These are phyloP conservation scores for Cosmia pyralina DNA, from an alignment of 2,888 invertebrate species.

Conservation along the genomic window DNA sequence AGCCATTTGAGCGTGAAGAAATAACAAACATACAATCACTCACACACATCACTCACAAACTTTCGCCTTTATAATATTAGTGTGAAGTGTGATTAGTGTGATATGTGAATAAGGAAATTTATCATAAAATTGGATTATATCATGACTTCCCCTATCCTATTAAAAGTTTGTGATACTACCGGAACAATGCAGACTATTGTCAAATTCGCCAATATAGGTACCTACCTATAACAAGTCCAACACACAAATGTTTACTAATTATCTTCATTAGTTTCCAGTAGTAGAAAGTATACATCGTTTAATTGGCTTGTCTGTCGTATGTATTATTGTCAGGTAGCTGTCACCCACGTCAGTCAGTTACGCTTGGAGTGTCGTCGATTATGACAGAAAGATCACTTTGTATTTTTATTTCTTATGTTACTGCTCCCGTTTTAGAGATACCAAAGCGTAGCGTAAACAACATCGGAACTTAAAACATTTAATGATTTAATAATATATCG, in stretches of 20 bases:
- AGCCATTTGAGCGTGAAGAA: too few species aligned
- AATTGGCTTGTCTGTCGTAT: conserved; percentile 19
- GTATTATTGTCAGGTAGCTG: conserved; percentile 23
- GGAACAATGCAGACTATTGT: background rate
- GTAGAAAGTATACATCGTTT: conserved; percentile 43
- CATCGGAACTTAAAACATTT: background rate
- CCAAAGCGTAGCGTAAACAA: too few species aligned
- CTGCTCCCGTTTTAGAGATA: background rate
- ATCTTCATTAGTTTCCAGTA: background rate
- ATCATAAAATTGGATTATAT: background rate
- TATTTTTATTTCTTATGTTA: background rate
- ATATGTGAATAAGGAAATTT: too few species aligned
- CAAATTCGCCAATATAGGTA: background rate
- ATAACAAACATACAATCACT: too few species aligned
- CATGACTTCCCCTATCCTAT: background rate
- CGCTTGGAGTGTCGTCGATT: conserved; percentile 13
- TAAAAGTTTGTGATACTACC: too few species aligned
- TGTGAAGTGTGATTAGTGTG: too few species aligned
- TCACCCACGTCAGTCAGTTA: conserved; percentile 20
- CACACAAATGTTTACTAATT: conserved; percentile 17
- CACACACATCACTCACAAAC: too few species aligned
- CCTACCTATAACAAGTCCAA: background rate
- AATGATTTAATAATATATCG: too few species aligned
- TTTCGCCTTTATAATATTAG: background rate
- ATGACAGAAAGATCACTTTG: background rate